Percentiles rank a stretch among this genome's conserved stretches.
Conservation (phyloP, 2,888 invertebrate genomes). For the Brachylomia viminalis region DNA sequence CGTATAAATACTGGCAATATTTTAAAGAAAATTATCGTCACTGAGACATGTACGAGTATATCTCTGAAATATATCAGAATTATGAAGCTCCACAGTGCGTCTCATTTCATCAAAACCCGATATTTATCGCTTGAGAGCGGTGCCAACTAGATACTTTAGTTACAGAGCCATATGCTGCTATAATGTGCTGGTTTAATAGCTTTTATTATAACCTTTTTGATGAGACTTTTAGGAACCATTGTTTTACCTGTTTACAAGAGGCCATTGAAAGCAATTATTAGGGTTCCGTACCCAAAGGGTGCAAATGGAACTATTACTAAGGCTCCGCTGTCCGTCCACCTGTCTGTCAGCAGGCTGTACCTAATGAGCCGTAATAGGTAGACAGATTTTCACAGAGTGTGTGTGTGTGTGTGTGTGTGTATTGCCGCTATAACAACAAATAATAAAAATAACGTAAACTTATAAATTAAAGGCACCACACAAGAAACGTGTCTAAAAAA, state of each 20-base stretch:
- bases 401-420: too few relatives aligned
- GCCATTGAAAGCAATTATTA: not conserved
- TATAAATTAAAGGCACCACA: too few relatives aligned
- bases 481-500: too few relatives aligned
- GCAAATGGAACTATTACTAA: too few relatives aligned
- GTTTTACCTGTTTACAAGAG: not conserved
- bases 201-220: slow-evolving; percentile 14
- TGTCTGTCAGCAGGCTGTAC: too few relatives aligned
- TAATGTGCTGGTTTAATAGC: slow-evolving; percentile 24
- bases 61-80: slow-evolving; percentile 51
- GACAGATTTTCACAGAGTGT: too few relatives aligned
- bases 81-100: slow-evolving; percentile 50
- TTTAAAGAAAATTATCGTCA: slow-evolving; percentile 51
- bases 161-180: slow-evolving; percentile 3
- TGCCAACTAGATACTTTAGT: slow-evolving; percentile 55
- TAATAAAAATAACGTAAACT: too few relatives aligned
- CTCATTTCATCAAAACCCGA: slow-evolving; percentile 59
- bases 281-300: too few relatives aligned
- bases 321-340: too few relatives aligned
- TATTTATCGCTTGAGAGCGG: slow-evolving; percentile 47
- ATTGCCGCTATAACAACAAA: too few relatives aligned
- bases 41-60: slow-evolving; percentile 52
- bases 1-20: slow-evolving; percentile 42
- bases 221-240: not conserved
- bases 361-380: too few relatives aligned